Evolutionary conservation across 1,140 invertebrate genomes (phyloP).

Genomic region (Copidosoma floridanum): DNA sequence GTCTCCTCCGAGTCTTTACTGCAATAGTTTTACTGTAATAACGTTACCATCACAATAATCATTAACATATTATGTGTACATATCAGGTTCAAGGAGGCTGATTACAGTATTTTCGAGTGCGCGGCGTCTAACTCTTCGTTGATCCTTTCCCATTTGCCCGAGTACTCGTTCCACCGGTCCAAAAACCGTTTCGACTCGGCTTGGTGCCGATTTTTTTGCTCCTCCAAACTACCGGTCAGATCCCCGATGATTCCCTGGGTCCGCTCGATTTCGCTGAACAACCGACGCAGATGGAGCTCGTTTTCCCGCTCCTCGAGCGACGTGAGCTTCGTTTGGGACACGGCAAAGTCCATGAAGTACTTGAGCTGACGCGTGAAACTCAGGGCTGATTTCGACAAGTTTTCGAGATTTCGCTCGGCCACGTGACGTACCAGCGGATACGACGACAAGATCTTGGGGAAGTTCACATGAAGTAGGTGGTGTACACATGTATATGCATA

Average conservation of each 20-base stretch:
- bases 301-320: slow-evolving; percentile 24
- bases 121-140: no score
- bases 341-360: slow-evolving; percentile 25
- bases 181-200: slow-evolving; percentile 8
- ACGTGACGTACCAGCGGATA: no score
- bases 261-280: slow-evolving; percentile 16
- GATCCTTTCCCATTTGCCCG: not conserved
- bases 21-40: no score
- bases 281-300: slow-evolving; percentile 20
- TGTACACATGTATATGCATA: no score
- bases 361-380: slow-evolving; percentile 28
- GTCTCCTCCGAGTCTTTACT: not conserved
- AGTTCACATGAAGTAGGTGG: no score
- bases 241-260: slow-evolving; percentile 9
- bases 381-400: slow-evolving; percentile 2
- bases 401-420: no score
- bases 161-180: not conserved
- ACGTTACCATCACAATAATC: no score
- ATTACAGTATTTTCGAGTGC: no score
- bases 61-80: no score
- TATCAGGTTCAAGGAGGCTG: no score
- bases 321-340: slow-evolving; percentile 9
- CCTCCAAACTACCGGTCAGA: slow-evolving; percentile 21
- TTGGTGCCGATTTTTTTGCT: slow-evolving; percentile 26
- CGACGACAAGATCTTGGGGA: slow-evolving; percentile 22